Base-by-base conservation (phyloP, 2,888 invertebrate species). In the Erpobdella octoculata region DNA sequence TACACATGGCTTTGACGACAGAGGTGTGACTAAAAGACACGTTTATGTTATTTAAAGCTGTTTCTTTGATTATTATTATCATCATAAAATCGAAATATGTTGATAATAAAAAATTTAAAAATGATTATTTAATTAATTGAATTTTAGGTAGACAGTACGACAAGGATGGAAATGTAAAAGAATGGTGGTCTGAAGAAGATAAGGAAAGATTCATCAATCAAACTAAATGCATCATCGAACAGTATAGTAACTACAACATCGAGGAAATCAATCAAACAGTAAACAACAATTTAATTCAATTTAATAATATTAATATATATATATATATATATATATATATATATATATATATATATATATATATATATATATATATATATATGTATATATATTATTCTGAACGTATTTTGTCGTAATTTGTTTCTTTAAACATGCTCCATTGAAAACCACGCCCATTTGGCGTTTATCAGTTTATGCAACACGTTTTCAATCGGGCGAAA, bases 171-270 rank as follows among this genome's bases (percentile, higher is more conserved):
- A 97, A 97, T 83, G 85, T 98, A 73, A 90, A 93, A 81, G 91
- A 91, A 76, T 99, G 98, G 97, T 98, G 98, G 98, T 92, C 94
- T 79, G 90, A 92, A 78, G 88, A 88, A 15, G 96, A 97, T 0
- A 91, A 95, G 72, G 88, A 87, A 0, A 88, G 88, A 71, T 98
- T 98, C 83, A 92, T 93, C 79, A 87, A 89, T 58, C 88, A 91
- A 72, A 90, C 94, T 0, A 88, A 91, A 78, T 98, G 98, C 80
- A 89, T 93, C 75, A 88, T 90, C 12, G 88, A 92, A 46, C 97
- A 98, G 82, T 98, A 98, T 82, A 87, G 89, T 70, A 85, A 87
- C 83, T 94, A 92, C 83, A 89, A 88, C 76, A 88, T 94, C 72
- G 89, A 75, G 36, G 80, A 80, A n/a, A 58, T 69, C 53, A 58